Evolutionary conservation across 2,888 invertebrate genomes (phyloP).

Genomic region (Polylopha cassiicola): DNA sequence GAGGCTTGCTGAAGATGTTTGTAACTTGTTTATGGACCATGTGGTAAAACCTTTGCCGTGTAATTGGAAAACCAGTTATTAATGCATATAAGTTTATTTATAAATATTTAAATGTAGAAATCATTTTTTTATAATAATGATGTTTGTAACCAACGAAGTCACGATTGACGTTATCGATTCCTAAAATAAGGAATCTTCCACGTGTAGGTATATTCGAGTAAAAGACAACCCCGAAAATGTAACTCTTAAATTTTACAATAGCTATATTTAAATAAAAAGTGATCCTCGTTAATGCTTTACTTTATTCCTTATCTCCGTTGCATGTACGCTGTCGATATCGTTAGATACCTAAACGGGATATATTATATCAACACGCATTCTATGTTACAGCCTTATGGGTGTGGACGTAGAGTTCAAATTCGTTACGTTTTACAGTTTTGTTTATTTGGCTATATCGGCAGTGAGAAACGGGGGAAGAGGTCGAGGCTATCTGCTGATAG

Average conservation of each 20-base stretch:
- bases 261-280: conserved; percentile 8
- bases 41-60: too few species aligned
- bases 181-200: too few species aligned
- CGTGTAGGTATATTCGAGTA: too few species aligned
- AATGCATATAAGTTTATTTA: too few species aligned
- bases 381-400: conserved; percentile 23
- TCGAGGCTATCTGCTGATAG: conserved; percentile 70
- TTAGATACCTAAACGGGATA: conserved; percentile 46
- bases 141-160: too few species aligned
- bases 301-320: conserved; percentile 32
- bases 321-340: conserved; percentile 45
- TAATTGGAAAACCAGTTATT: too few species aligned
- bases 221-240: too few species aligned
- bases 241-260: conserved; percentile 2
- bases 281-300: conserved; percentile 24
- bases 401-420: conserved; percentile 32
- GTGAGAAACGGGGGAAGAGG: conserved; percentile 58
- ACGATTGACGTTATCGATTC: too few species aligned
- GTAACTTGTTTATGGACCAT: too few species aligned
- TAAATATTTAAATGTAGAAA: too few species aligned
- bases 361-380: conserved; percentile 34
- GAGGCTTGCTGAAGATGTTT: too few species aligned
- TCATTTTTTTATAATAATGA: too few species aligned
- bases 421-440: conserved; percentile 5
- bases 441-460: conserved; percentile 23